Base-by-base conservation (phyloP, 2,888 invertebrate species). In the Halictus quadricinctus region DNA sequence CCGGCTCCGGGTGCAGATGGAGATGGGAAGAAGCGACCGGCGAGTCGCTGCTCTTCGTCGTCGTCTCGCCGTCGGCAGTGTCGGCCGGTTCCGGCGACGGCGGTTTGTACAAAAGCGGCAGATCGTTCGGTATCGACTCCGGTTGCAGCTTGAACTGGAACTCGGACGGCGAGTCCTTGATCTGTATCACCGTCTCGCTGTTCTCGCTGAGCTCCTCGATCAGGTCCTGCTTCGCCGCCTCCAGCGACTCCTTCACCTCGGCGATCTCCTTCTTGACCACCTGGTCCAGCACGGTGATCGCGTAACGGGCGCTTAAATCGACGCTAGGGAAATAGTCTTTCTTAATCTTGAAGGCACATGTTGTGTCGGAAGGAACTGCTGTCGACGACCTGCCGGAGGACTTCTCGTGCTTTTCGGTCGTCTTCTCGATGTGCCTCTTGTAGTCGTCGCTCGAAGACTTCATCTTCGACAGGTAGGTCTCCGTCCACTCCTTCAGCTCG, bases 81-180 rank as follows among this genome's bases (percentile, higher is more conserved):
- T 25, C 25, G 5, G 81, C 81, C 36, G 92, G 91, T 43, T 91
- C 93, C 13, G 87, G 86, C 29, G 95, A 95, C 69, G 95, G 95
- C 5, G 94, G 93, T 87, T 95, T 95, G 89, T 94, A 94, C 73
- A 94, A 90, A 90, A 94, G 93, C 41, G 96, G 95, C 73, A 96
- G 94, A 92, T 96, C 96, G 93, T 96, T 96, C 66, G 95, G 96
- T 72, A 96, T 96, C 29, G 96, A 95, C 94, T 96, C 96, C 29
- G 96, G 96, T 88, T 94, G 93, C 4, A 96, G 94, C 93, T 96
- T 97, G 80, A 97, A 96, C 92, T 97, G 97, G 91, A 97, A 97
- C 93, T 97, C 97, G 2, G 97, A 97, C 6, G 97, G 97, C 0
- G 97, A 97, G 89, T 97, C 96, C 90, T 97, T 97, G 13, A 95